Base-by-base conservation (phyloP, 2,113 vertebrate species). In the Crocuta crocuta region DNA sequence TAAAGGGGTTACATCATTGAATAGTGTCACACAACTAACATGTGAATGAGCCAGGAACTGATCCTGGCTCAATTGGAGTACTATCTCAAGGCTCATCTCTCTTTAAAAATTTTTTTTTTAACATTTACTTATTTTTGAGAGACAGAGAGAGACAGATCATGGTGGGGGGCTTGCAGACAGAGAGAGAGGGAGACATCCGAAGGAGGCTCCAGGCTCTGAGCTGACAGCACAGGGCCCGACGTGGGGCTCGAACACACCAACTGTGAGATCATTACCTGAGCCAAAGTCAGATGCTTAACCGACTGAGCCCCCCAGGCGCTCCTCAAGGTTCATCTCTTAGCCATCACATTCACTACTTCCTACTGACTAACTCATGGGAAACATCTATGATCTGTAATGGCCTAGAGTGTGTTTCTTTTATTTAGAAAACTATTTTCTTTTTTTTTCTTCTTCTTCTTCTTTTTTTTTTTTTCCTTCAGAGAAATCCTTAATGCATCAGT, bases 311-410 rank as follows among this genome's bases (percentile, higher is more conserved):
- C 19, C 21, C 58, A 61, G 58, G 21, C 58, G 23, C 4, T 21
- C 21, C 21, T 61, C 58, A 58, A 58, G 58, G 58, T 58, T 58
- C 58, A 58, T 58, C 2, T 74, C 0, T 39, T 12, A 45, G 35
- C 1, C 17, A 35, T 82, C n/a, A 70, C 5, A 80, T 15, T 61
- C 45, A 35, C 28, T 84, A 23, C 11, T 82, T 53, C 12, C 65
- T 53, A 17, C 21, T 33, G 16, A 50, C 6, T 48, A 50, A 73
- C 5, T 13, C 65, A 28, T 17, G 12, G 5, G 33, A 61, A 45
- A 15, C 1, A 3, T 28, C 26, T 13, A 4, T 19, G 2, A 71
- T 4, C 5, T 74, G 5, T 73, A 53, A 53, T 26, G 10, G 1
- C 13, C 17, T 35, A n/a, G 19, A 48, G 2, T 35, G 10, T 39